These are phyloP conservation scores for Thunnus albacares DNA, from an alignment of 2,797 vertebrate genomes.

Conservation along the genomic window DNA sequence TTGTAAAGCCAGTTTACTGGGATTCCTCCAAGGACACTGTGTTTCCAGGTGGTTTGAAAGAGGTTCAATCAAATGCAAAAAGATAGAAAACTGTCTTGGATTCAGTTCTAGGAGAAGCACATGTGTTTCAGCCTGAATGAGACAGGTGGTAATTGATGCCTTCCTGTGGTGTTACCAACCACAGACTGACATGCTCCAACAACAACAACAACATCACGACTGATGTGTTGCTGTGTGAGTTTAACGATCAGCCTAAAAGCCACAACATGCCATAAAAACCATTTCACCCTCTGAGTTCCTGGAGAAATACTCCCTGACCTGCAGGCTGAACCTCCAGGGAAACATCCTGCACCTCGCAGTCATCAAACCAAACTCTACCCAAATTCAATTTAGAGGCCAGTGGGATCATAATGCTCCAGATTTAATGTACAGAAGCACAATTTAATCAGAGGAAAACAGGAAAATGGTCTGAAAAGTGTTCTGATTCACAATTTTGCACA, in stretches of 20 bases:
- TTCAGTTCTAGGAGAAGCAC: neutral
- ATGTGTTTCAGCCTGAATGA: neutral
- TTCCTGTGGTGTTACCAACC: conserved; percentile 21
- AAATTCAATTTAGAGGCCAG: neutral
- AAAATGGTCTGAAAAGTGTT: neutral
- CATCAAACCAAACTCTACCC: neutral
- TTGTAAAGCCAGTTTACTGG: neutral
- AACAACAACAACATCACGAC: conserved; percentile 36
- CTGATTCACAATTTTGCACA: neutral
- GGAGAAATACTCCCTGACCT: conserved; percentile 11
- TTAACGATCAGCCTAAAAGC: conserved; percentile 58
- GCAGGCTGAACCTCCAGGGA: neutral
- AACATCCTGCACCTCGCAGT: neutral
- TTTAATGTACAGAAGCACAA: conserved; percentile 14
- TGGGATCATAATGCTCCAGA: neutral
- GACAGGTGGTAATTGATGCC: neutral
- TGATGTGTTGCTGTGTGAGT: conserved; percentile 3
- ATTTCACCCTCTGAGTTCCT: conserved; percentile 10
- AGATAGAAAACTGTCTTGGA: no score
- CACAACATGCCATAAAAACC: conserved; percentile 16
- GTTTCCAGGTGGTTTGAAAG: neutral
- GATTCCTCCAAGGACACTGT: neutral
- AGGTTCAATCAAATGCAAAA: neutral
- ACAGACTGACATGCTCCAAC: neutral
- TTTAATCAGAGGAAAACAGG: conserved; percentile 21